Evolutionary conservation across 2,797 vertebrate species (phyloP), one percentile per base, ranked within the genome.

Genomic region (Luscinia megarhynchos): DNA sequence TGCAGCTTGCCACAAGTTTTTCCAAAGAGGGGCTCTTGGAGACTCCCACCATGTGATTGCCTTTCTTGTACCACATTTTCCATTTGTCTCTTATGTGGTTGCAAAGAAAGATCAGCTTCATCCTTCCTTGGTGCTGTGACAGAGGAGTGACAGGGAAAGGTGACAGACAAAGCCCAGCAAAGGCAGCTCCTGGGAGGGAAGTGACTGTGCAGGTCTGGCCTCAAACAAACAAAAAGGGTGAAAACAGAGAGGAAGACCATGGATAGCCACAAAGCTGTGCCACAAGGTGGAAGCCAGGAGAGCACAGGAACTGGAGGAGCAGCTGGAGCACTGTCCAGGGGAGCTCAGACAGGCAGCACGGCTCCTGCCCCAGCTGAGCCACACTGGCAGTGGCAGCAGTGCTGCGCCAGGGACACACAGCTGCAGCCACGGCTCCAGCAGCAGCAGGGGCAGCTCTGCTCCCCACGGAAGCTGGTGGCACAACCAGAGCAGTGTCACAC

Each of bases 321-420:
- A 67, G 66, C 58, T 38, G 76, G 57, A 41, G 70, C 58, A 43
- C 50, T 38, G 21, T 32, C 43, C 23, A 43, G 11, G 40, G 63
- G 24, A 32, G 41, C 57, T 4, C 4, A 6, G 57, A 55, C 87
- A 74, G 19, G 2, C 9, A 20, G 24, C 72, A 17, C 1, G 3
- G 18, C 21, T 81, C 48, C 26, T 1, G 2, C 0, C 10, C 22
- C 0, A 0, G 0, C 58, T 6, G 3, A 72, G 87, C 64, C 53
- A 18, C 50, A 29, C 16, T 11, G 27, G 18, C 51, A 30, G 51
- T 11, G 29, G 16, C 50, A 51, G 50, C 26, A 46, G 21, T 23
- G 48, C 48, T 11, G 55, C 4, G 46, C 43, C 43, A 45, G 6
- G 83, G 11, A 29, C 22, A 38, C 27, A 19, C 80, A 5, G 18